Evolutionary conservation across 92 coral and sea anemone species (phyloP), one percentile per base, ranked within the genome.

Genomic region (Anthopleura xanthogrammica): DNA sequence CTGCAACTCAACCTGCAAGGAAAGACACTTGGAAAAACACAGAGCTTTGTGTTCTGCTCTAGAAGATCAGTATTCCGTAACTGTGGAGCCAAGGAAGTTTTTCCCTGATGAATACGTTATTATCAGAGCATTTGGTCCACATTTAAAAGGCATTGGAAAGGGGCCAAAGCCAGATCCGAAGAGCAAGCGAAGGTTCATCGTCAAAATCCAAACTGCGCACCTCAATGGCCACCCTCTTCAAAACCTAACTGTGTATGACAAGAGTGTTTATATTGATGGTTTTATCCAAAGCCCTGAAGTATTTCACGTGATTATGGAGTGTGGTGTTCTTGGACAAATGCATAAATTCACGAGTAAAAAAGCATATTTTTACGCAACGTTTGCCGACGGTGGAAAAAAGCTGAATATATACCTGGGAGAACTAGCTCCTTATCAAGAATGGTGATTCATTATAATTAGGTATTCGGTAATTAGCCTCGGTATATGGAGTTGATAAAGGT

Each of bases 171-270:
- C 87, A 13, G 72, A 60, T 22, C 85, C 90, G 2, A 23, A 79
- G 42, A 77, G 46, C 16, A 52, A 41, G 17, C 76, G 76, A 41
- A 82, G 81, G 16, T 91, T 89, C 72, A 89, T 91, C 55, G 92
- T 91, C 66, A 91, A 91, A 72, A 71, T 89, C 72, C 93, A 90
- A 76, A 90, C 93, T 2, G 52, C 36, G 56, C 1, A 75, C 2
- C 72, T 84, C 2, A 90, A 90, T 52, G 77, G 83, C 60, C 93
- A 90, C 73, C 92, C 92, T 23, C 76, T 75, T 17, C 93, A 90
- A 74, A 29, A 29, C 36, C 36, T 29, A 29, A 29, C 36, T 29
- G 36, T 29, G 0, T 29, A 29, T 29, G 36, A 29, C 36, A 29
- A 29, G 36, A 29, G 36, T 29, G 0, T 29, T 29, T 29, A 29